Evolutionary conservation across 2,888 invertebrate species (phyloP), one percentile per base, ranked within the genome.

Genomic region (Apotomis betuletana): DNA sequence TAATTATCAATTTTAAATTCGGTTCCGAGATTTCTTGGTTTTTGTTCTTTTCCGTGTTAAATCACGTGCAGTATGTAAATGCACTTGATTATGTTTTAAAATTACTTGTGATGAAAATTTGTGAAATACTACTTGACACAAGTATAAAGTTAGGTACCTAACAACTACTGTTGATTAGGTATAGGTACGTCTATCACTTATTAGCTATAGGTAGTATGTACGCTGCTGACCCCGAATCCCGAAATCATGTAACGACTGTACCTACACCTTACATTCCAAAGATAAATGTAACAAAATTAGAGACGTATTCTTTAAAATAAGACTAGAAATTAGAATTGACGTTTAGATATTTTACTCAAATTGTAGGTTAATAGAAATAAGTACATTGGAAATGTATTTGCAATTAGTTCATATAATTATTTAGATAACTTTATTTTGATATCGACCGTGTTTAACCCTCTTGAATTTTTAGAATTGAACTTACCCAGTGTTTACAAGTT

Each of bases 391-490:
- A 69, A 69, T 74, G 74, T 76, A 63, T 70, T 75, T 74, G 72
- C 77, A 71, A 78, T 77, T 80, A 83, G 81, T 79, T 78, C 79
- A 85, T 83, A 85, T 83, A 78, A 80, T 82, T 87, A 38, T 84
- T 87, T 91, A 86, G 90, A 91, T 77, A 79, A 83, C 77, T 87
- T 91, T 92, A 90, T 91, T 92, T 91, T 91, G 90, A 91, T 91
- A 90, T 83, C 76, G 80, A 80, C 83, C 82, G 82, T 80, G 78
- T 88, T 87, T 86, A 88, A 87, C 82, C 85, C 83, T 77, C 80
- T 49, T 12, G 9, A 81, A 73, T 78, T 84, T 85, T 87, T 85
- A 80, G 82, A 80, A 80, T 82, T 74, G 75, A 77, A 78, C 80
- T 82, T 84, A 83, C 80, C 79, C 52, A 46, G n/a, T 75, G 74